Conservation (phyloP, 2,797 vertebrate genomes). For the Diplodus sargus region DNA sequence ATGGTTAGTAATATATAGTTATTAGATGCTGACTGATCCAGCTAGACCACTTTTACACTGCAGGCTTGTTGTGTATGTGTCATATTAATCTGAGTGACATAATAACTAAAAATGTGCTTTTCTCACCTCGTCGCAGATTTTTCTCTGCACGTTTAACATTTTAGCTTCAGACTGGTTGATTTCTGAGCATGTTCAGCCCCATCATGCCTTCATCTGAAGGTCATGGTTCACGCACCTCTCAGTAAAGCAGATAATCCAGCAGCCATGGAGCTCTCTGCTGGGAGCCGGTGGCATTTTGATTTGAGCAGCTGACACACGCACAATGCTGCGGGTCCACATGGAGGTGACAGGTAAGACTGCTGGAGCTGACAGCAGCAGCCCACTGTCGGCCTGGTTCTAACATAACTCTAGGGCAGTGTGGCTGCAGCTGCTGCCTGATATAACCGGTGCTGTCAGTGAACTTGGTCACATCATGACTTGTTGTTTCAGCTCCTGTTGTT, state of each 20-base stretch:
- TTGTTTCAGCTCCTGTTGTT: slow-evolving; percentile 12
- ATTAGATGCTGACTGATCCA: background rate
- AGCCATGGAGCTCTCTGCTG: slow-evolving; percentile 39
- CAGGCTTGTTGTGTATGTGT: background rate
- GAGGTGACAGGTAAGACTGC: slow-evolving; percentile 50
- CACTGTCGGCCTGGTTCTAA: background rate
- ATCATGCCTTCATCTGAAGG: slow-evolving; percentile 40
- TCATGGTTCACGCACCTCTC: slow-evolving; percentile 35
- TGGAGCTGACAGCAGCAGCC: background rate
- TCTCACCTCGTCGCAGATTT: background rate
- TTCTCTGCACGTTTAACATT: background rate
- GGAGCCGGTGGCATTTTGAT: slow-evolving; percentile 49
- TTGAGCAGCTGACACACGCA: slow-evolving; percentile 46
- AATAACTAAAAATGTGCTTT: background rate
- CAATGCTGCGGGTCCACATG: slow-evolving; percentile 27
- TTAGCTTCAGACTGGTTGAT: background rate
- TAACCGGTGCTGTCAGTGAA: background rate
- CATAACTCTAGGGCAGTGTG: background rate
- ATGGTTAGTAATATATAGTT: too few species aligned
- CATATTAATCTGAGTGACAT: background rate
- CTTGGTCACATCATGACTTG: background rate
- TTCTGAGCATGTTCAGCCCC: background rate
- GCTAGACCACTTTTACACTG: background rate
- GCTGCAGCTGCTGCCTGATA: background rate
- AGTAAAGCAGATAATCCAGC: slow-evolving; percentile 55